These are phyloP conservation scores for Columba janthina DNA, from an alignment of 2,113 vertebrate species.

Conservation along the genomic window DNA sequence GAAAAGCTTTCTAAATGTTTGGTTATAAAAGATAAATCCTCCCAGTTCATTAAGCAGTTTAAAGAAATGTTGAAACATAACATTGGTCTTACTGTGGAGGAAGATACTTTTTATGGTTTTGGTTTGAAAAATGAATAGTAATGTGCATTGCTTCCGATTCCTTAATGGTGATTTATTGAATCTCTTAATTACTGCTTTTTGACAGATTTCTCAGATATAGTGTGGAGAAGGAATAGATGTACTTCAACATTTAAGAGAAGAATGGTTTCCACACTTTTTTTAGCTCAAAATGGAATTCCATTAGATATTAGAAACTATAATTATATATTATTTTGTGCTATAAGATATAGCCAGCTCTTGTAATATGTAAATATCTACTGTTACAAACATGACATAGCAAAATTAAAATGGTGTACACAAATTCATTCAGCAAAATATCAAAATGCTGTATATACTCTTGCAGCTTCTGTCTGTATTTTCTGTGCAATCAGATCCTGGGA, in stretches of 20 bases:
- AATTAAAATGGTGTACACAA: not conserved
- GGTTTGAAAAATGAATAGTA: not conserved
- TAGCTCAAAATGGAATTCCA: not conserved
- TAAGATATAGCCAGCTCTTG: not conserved
- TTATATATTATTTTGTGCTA: not conserved
- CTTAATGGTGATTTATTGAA: not conserved
- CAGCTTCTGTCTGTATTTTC: not conserved
- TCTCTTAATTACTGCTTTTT: not conserved
- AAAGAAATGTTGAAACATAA: not conserved
- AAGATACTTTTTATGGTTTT: not conserved
- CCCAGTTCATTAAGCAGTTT: not conserved
- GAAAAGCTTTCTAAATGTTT: not conserved
- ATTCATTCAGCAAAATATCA: not conserved
- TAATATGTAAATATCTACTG: not conserved
- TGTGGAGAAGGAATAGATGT: not conserved
- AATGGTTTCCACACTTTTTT: not conserved
- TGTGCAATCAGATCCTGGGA: not conserved
- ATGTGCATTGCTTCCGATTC: not conserved
- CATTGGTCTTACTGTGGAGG: not conserved
- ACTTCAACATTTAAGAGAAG: not conserved
- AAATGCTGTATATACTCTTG: not conserved
- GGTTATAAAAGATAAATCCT: conserved; percentile 29
- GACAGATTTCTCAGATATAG: not conserved
- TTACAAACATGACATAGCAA: not conserved
- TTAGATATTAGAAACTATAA: not conserved